phyloP scores from a whole-genome alignment of 2,113 vertebrate species.

The Eurypyga helias region DNA sequence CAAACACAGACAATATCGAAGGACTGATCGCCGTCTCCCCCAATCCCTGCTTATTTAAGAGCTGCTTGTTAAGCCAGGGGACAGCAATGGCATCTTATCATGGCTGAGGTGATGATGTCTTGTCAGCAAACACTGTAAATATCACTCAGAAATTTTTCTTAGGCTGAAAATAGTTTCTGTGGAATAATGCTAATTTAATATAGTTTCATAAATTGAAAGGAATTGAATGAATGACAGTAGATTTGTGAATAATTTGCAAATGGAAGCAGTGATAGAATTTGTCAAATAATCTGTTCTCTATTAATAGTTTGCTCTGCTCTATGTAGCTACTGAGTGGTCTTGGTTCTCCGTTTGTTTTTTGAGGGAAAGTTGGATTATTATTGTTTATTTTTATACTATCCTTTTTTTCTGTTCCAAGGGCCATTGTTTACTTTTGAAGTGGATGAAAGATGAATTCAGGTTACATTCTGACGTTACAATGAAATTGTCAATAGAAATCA shows the following conservation, averaged over 20 bases:
- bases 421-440: slow-evolving; percentile 73
- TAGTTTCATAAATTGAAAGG: neutral
- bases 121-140: slow-evolving; percentile 22
- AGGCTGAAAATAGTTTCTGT: slow-evolving; percentile 9
- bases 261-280: slow-evolving; percentile 32
- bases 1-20: neutral
- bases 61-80: neutral
- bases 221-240: slow-evolving; percentile 18
- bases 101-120: neutral
- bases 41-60: neutral
- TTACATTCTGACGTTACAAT: slow-evolving; percentile 71
- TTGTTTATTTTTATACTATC: neutral
- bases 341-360: slow-evolving; percentile 28
- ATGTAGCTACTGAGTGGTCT: neutral
- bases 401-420: slow-evolving; percentile 1
- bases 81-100: neutral
- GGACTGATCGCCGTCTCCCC: neutral
- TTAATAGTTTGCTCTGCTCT: slow-evolving; percentile 26
- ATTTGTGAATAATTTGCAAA: slow-evolving; percentile 44
- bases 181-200: slow-evolving; percentile 17
- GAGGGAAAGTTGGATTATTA: slow-evolving; percentile 28
- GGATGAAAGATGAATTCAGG: slow-evolving; percentile 69
- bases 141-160: neutral
- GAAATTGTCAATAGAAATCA: slow-evolving; percentile 79
- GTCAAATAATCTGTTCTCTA: neutral